phyloP scores from a whole-genome alignment of 2,888 invertebrate species.

The Heterodera filipjevi region DNA sequence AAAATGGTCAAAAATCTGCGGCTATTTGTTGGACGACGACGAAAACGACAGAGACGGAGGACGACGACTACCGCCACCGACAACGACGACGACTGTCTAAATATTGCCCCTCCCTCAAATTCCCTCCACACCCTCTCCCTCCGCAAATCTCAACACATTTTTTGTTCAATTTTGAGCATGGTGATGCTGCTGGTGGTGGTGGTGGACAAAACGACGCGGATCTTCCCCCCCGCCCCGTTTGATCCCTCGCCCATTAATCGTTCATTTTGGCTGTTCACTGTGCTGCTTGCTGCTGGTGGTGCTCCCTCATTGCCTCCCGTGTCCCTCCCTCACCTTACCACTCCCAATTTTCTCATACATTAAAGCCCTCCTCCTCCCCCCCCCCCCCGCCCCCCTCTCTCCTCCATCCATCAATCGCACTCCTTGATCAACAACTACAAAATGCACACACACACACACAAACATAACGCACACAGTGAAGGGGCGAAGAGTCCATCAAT shows the following conservation, averaged over 20 bases:
- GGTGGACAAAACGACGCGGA: too few species aligned
- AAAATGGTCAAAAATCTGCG: neutral
- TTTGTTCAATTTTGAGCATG: too few species aligned
- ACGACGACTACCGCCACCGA: too few species aligned
- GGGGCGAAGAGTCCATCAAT: neutral
- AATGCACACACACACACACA: neutral
- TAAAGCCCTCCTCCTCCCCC: neutral
- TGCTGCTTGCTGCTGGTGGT: neutral
- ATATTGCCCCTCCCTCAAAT: too few species aligned
- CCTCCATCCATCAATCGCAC: neutral
- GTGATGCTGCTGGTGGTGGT: too few species aligned
- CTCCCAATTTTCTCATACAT: neutral
- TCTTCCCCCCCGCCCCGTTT: too few species aligned
- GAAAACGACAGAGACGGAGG: neutral
- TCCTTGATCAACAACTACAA: neutral
- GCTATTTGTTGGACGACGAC: neutral
- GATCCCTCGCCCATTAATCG: too few species aligned
- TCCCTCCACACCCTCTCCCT: neutral
- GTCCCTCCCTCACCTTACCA: neutral
- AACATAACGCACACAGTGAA: conserved; percentile 2
- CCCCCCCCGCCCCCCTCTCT: neutral
- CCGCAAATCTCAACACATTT: too few species aligned
- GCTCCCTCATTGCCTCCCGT: neutral
- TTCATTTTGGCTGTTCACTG: too few species aligned
- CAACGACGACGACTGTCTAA: too few species aligned